Evolutionary conservation across 2,888 invertebrate species (phyloP), one percentile per base, ranked within the genome.

Genomic region (Torymus texanus): DNA sequence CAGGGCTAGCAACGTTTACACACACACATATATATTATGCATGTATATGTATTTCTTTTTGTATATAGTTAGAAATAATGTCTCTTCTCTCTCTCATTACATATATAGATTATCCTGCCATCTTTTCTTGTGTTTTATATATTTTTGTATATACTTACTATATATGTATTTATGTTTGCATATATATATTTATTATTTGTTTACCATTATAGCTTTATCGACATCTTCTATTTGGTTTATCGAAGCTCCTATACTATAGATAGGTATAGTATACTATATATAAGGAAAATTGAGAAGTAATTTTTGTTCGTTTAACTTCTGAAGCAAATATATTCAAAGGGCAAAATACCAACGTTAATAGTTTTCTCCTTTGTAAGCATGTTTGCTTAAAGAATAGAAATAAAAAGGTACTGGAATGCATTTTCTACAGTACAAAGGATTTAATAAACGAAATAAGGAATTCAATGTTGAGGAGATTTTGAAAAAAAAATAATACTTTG

Each of bases 61-160:
- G 16, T 78, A 56, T 16, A 66, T 78, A 51, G 62, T 67, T 73
- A 73, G 24, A 62, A 72, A 67, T 62, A 58, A 53, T 65, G 59
- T 73, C 73, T 73, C 67, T 67, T 65, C 41, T 67, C 58, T 78
- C 78, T 78, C 73, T 68, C 67, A 16, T 78, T 58, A 70, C 59
- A 78, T 70, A 74, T 70, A 56, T 41, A 41, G 41, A 59, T 55
- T 56, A 62, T 66, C 56, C n/a, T 74, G 51, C 62, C 18, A 61
- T 73, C 56, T 63, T 58, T 13, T 29, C 29, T 58, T 77, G 14
- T 29, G 16, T 65, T 76, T 58, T 8, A 55, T 62, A 41, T 41
- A 41, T 8, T 51, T 73, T 51, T 73, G 16, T 62, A 58, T 51
- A 51, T 51, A 51, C 53, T 72, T 41, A 21, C 16, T 16, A 63